A percentile compares a stretch with the other conserved stretches of the same genome.
phyloP scores from a whole-genome alignment of 2,113 vertebrate species.

The Gasterosteus nipponicus region DNA sequence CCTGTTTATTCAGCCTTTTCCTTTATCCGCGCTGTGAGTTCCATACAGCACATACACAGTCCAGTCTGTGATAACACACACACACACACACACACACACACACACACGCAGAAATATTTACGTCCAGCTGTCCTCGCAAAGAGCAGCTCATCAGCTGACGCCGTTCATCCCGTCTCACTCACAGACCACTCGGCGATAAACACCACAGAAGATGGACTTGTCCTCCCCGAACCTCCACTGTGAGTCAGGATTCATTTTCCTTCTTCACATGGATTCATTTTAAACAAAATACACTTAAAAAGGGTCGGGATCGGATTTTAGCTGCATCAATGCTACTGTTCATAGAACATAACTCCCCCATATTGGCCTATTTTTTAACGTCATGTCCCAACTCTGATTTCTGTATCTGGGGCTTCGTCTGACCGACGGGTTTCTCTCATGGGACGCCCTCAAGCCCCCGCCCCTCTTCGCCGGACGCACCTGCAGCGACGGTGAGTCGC shows the following conservation, averaged over 20 bases:
- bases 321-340: no score
- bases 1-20: slow-evolving; percentile 74
- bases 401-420: no score
- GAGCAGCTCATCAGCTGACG: slow-evolving; percentile 25
- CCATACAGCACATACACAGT: slow-evolving; percentile 37
- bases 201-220: slow-evolving; percentile 20
- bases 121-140: slow-evolving; percentile 19
- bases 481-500: slow-evolving; percentile 86
- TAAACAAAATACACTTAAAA: background rate
- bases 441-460: no score
- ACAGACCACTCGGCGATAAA: slow-evolving; percentile 14
- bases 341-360: no score
- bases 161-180: slow-evolving; percentile 9
- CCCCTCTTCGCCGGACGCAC: slow-evolving; percentile 66
- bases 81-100: slow-evolving; percentile 32
- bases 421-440: no score
- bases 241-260: slow-evolving; percentile 4
- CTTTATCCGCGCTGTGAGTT: slow-evolving; percentile 41
- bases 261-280: background rate
- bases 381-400: no score
- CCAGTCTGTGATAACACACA: slow-evolving; percentile 30
- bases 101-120: slow-evolving; percentile 43
- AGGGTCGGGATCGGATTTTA: background rate
- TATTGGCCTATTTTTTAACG: no score
- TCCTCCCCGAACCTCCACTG: background rate